Base-by-base conservation (phyloP, 2,797 vertebrate genomes). In the Clamator glandarius region DNA sequence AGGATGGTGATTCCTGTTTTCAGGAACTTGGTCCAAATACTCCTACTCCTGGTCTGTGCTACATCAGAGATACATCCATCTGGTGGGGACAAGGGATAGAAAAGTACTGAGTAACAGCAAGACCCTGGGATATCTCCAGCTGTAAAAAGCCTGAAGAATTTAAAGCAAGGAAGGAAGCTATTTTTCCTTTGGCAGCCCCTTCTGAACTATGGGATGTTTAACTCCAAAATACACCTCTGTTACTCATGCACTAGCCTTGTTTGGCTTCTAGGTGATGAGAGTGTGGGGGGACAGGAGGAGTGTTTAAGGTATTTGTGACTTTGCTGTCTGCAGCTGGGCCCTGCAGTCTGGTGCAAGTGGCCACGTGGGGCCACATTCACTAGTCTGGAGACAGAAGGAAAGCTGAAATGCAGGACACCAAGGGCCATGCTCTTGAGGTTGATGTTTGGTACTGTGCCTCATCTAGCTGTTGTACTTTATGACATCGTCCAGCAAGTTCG, bases 271-370 rank as follows among this genome's bases (percentile, higher is more conserved):
- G 25, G 15, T 44, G 57, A 29, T 39, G 58, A 39, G 39, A 63
- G 12, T 5, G 5, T 12, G 8, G 3, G 11, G 15, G 35, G 35
- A 23, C 59, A 70, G 51, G 39, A 28, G 9, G 12, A 62, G 20
- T 12, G 77, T 96, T 96, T 84, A 96, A 94, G 24, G 93, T 97
- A 54, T 96, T 95, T 31, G 51, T 59, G 36, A 87, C 86, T n/a
- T 93, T 95, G 54, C 95, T 51, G 57, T 91, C 91, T 10, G 94
- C 79, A 23, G 92, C 92, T 92, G 95, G 89, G 48, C 36, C 94
- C 59, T 98, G 82, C 31, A 96, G 90, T 33, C 66, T 90, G 90
- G 59, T 92, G 46, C 93, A 92, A 5, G 94, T 92, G 6, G 95
- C 93, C 48, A 95, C 46, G 42, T 72, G 83, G 36, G 91, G 50